These are phyloP conservation scores for Timema podura DNA, from an alignment of 2,888 invertebrate genomes.

Conservation along the genomic window DNA sequence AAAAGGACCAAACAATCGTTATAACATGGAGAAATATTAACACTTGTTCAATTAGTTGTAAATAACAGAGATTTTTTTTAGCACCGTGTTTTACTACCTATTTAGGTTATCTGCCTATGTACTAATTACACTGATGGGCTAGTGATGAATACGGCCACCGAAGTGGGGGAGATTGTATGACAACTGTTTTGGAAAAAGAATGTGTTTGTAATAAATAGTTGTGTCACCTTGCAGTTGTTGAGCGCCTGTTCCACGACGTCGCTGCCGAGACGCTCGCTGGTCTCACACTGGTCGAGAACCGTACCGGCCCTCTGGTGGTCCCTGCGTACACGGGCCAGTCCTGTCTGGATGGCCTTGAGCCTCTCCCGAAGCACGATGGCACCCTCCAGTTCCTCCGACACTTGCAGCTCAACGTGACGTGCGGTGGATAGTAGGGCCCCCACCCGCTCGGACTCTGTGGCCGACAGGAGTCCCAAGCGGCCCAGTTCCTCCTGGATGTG, in stretches of 20 bases:
- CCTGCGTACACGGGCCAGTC: constrained; percentile 62
- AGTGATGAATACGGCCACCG: too few species aligned
- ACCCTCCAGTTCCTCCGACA: constrained; percentile 73
- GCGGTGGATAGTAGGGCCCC: constrained; percentile 66
- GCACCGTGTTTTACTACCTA: too few species aligned
- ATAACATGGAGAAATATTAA: neutral
- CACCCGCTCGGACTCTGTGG: constrained; percentile 71
- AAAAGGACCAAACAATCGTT: constrained; percentile 13
- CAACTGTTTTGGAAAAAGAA: neutral
- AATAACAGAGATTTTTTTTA: neutral
- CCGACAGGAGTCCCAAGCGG: constrained; percentile 62
- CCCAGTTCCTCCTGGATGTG: constrained; percentile 77
- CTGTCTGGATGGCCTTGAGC: constrained; percentile 66
- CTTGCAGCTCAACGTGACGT: constrained; percentile 64
- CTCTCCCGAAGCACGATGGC: constrained; percentile 68
- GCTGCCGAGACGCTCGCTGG: constrained; percentile 66
- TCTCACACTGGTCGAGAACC: constrained; percentile 65
- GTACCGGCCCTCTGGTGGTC: constrained; percentile 58
- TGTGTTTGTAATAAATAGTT: neutral
- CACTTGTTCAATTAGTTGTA: neutral
- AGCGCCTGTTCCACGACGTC: constrained; percentile 75
- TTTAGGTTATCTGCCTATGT: too few species aligned
- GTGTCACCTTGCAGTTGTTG: constrained; percentile 60
- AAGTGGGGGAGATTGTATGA: neutral
- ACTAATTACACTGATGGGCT: too few species aligned